phyloP scores from a whole-genome alignment of 2,888 invertebrate species.

The Achlya flavicornis region DNA sequence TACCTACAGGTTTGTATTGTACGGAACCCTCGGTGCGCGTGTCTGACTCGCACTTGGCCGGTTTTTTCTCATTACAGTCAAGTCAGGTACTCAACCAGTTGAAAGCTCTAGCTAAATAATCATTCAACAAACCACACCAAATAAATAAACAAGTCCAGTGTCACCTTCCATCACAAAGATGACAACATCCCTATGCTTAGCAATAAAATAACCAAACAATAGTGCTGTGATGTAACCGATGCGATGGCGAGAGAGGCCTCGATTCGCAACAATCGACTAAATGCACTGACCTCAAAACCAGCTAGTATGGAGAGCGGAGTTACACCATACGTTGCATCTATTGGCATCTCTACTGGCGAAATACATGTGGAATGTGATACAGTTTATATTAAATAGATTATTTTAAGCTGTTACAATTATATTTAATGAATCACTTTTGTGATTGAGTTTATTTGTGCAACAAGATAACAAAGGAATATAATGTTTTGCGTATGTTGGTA shows the following conservation, averaged over 20 bases:
- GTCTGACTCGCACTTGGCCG: too few species aligned
- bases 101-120: not conserved
- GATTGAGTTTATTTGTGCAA: too few species aligned
- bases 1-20: too few species aligned
- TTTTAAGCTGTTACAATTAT: not conserved
- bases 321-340: constrained; percentile 17
- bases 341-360: constrained; percentile 12
- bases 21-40: too few species aligned
- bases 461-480: too few species aligned
- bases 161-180: not conserved
- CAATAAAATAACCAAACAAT: constrained; percentile 11
- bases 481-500: too few species aligned
- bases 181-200: not conserved
- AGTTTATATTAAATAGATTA: not conserved
- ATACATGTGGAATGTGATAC: constrained; percentile 8
- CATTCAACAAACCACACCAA: not conserved
- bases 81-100: not conserved
- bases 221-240: constrained; percentile 7
- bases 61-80: too few species aligned
- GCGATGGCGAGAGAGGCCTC: not conserved
- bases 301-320: constrained; percentile 13
- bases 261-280: constrained; percentile 16
- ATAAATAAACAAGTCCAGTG: not conserved
- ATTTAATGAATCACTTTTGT: too few species aligned
- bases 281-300: constrained; percentile 18